Evolutionary conservation across 2,888 invertebrate species (phyloP), one percentile per base, ranked within the genome.

Genomic region (Dolichomitus sp.): DNA sequence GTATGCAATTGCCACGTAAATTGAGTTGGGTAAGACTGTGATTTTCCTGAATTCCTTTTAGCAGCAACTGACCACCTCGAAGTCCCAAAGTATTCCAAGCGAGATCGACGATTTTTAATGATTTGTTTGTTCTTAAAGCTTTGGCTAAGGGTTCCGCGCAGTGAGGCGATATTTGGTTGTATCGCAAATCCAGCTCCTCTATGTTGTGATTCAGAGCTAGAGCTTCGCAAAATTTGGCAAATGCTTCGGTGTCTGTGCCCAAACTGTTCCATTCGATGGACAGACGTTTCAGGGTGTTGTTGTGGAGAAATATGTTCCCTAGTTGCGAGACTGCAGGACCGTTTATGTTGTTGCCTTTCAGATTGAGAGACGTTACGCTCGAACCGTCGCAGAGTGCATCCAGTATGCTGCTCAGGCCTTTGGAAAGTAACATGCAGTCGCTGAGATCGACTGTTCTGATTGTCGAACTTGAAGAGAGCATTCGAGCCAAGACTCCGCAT

Each of bases 1-100:
- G 92, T 59, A 94, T 90, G 79, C 92, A 93, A 85, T 94, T 94
- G 7, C 94, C 94, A 54, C 90, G 90, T 0, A 94, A 79, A 72
- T 91, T 91, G 11, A 94, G 80, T 33, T 88, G 89, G 1, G 84
- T 82, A 1, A 94, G 82, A 9, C 80, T 89, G 1, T 87, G 85
- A 81, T 94, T 94, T 4, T 88, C 87, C 14, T 89, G 85, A 30
- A 94, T 84, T 9, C 90, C 89, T 74, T 91, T 86, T 80, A 92
- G 86, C 61, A 94, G 81, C 3, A 88, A 85, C 80, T 92, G 89
- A 5, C 93, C 94, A 30, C 94, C 94, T 17, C 89, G 87, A 19
- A 91, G 87, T 17, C 94, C 94, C 65, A 94, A 87, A 0, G 91
- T 91, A 80, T 94, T 94, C 93, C 94, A 94, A 3, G 93, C 87